A percentile compares a stretch with the other conserved stretches of the same genome.
phyloP scores from a whole-genome alignment of 1,140 invertebrate genomes.

The Sycophaga agraensis region DNA sequence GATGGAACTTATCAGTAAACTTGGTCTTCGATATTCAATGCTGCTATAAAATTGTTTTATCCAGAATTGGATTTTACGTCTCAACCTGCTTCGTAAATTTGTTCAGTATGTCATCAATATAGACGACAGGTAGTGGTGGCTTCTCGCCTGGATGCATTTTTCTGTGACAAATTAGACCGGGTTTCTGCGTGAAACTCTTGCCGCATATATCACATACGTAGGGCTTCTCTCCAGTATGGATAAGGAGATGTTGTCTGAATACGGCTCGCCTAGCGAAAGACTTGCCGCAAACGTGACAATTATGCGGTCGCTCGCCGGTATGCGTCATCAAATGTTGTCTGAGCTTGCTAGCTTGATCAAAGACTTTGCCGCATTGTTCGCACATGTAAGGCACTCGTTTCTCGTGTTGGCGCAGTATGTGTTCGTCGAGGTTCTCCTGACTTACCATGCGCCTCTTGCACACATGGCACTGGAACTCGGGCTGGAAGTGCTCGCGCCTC shows the following conservation, averaged over 20 bases:
- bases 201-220: slow-evolving; percentile 55
- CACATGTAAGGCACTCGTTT: slow-evolving; percentile 58
- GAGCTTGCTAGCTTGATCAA: slow-evolving; percentile 47
- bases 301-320: slow-evolving; percentile 70
- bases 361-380: slow-evolving; percentile 76
- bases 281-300: slow-evolving; percentile 74
- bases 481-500: slow-evolving; percentile 47
- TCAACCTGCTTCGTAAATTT: no score
- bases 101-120: slow-evolving; percentile 44
- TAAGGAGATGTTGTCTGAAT: slow-evolving; percentile 65
- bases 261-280: slow-evolving; percentile 64
- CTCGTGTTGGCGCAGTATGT: slow-evolving; percentile 43
- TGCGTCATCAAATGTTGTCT: slow-evolving; percentile 69
- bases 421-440: slow-evolving; percentile 46
- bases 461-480: slow-evolving; percentile 47
- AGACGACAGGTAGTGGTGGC: slow-evolving; percentile 47
- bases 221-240: slow-evolving; percentile 72
- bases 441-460: slow-evolving; percentile 45
- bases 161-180: slow-evolving; percentile 49
- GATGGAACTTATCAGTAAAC: no score
- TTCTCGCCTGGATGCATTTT: slow-evolving; percentile 47
- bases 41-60: no score
- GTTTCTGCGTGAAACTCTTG: slow-evolving; percentile 52
- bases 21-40: no score
- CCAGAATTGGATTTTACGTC: no score